A percentile compares a stretch with the other conserved stretches of the same genome.
These are phyloP conservation scores for Drosophila kanapiae DNA, from an alignment of 1,140 invertebrate species.

Conservation along the genomic window DNA sequence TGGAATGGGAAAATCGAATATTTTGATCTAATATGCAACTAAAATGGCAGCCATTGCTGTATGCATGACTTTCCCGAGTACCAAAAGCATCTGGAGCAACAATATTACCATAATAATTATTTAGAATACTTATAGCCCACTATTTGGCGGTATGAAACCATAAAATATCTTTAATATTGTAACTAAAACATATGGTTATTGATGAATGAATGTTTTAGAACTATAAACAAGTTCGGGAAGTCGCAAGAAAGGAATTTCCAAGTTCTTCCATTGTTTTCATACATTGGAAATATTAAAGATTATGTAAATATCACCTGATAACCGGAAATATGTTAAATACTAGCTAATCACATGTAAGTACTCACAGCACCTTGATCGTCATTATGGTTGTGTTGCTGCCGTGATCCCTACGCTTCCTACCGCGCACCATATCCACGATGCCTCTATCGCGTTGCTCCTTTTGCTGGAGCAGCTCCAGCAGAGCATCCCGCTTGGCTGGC, in stretches of 20 bases:
- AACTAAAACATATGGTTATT: neutral
- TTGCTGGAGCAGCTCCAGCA: conserved; percentile 50
- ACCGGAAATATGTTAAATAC: neutral
- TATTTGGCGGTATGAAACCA: neutral
- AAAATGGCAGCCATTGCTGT: neutral
- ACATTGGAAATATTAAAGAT: neutral
- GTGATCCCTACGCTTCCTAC: neutral
- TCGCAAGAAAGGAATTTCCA: too few species aligned
- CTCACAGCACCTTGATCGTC: conserved; percentile 65
- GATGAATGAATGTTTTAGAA: neutral
- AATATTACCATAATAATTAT: conserved; percentile 8
- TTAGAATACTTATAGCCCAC: neutral
- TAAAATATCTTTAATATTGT: neutral
- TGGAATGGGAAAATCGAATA: too few species aligned
- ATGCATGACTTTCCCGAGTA: neutral
- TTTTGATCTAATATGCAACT: too few species aligned
- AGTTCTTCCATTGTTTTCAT: too few species aligned
- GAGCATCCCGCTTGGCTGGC: conserved; percentile 37
- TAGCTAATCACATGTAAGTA: neutral
- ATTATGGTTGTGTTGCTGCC: conserved; percentile 26
- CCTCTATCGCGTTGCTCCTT: conserved; percentile 49
- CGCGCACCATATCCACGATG: conserved; percentile 46
- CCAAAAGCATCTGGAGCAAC: conserved; percentile 16
- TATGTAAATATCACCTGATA: too few species aligned
- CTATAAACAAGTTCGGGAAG: neutral